Conservation (phyloP, 2,888 invertebrate genomes). For the Sphinx pinastri region DNA sequence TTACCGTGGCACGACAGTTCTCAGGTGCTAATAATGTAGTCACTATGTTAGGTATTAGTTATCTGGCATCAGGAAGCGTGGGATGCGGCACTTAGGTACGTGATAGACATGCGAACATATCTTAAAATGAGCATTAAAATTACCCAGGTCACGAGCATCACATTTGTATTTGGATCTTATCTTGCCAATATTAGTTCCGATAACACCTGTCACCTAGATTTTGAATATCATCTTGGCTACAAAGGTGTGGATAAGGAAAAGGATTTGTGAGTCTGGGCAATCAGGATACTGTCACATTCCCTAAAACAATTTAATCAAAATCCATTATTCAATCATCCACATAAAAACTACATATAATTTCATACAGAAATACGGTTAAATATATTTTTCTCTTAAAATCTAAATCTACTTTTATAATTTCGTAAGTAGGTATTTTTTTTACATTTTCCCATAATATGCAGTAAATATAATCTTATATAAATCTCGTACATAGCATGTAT, state of each 20-base stretch:
- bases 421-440: slow-evolving; percentile 76
- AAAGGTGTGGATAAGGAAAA: slow-evolving; percentile 6
- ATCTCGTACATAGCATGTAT: slow-evolving; percentile 65
- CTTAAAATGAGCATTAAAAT: no score
- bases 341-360: slow-evolving; percentile 84
- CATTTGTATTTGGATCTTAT: no score
- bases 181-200: no score
- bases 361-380: slow-evolving; percentile 84
- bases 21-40: no score
- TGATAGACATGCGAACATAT: no score
- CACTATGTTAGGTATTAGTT: no score
- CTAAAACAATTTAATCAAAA: slow-evolving; percentile 82
- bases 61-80: no score
- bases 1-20: no score
- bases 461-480: slow-evolving; percentile 76
- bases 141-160: no score
- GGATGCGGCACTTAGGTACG: no score
- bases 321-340: slow-evolving; percentile 79
- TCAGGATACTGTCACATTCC: slow-evolving; percentile 66
- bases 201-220: no score
- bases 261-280: slow-evolving; percentile 43
- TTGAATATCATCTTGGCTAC: no score
- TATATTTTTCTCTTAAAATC: slow-evolving; percentile 78
- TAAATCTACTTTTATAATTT: slow-evolving; percentile 79
- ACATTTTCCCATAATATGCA: slow-evolving; percentile 77